Base-by-base conservation (phyloP, 2,888 invertebrate species). In the Neria commutata region DNA sequence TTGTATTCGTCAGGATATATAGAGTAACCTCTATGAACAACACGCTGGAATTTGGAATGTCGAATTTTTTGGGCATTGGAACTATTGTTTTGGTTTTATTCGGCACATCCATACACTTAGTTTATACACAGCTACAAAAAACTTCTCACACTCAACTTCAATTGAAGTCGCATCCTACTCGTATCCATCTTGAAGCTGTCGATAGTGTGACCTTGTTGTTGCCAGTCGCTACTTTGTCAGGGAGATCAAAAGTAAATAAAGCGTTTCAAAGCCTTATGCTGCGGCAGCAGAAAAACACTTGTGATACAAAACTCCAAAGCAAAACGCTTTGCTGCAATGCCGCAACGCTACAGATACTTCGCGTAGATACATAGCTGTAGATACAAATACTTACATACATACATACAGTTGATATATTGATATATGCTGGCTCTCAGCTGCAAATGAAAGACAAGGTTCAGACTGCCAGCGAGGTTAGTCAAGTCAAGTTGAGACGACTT, bases 401-500 rank as follows among this genome's bases (percentile, higher is more conserved):
- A n/a, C n/a, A n/a, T n/a, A n/a, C n/a, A n/a, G n/a, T n/a, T n/a
- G n/a, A n/a, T n/a, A n/a, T n/a, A n/a, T n/a, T n/a, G n/a, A n/a
- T n/a, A n/a, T n/a, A n/a, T n/a, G n/a, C n/a, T n/a, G n/a, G n/a
- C n/a, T n/a, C n/a, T n/a, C n/a, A n/a, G 37, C 37, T 37, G 6
- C 3, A 17, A 21, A 42, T 42, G 21, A 42, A 42, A 42, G 42
- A 42, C 42, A 42, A 42, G 42, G 42, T 42, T 42, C 42, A 42
- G 42, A 21, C 42, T 42, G 17, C 3, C 42, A 19, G 21, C 29
- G 6, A 29, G 29, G 6, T 29, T 6, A 29, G 29, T 11, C 29
- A 11, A 8, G 29, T 6, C 29, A 6, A 29, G 29, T 11, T 29
- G 29, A 29, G 29, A n/a, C n/a, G n/a, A n/a, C n/a, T n/a, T n/a